Evolutionary conservation across 2,797 vertebrate genomes (phyloP).

Genomic region (Columba guinea): DNA sequence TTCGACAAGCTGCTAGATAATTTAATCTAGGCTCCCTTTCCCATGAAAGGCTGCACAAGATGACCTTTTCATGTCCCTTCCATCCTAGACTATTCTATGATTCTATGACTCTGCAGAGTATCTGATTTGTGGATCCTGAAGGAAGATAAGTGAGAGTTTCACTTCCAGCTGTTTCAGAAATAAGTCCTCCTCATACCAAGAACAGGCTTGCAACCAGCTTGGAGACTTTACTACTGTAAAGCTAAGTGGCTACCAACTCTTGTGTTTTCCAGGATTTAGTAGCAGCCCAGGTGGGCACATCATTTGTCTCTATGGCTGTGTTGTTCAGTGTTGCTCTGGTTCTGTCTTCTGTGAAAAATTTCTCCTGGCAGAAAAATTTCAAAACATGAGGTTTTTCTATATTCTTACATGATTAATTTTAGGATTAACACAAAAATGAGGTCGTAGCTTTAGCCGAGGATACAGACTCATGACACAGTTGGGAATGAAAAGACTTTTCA

Average conservation of each 20-base stretch:
- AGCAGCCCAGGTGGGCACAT: background rate
- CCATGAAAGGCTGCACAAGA: background rate
- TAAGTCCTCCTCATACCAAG: background rate
- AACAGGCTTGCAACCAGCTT: background rate
- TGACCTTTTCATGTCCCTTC: background rate
- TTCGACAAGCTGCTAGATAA: background rate
- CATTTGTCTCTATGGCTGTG: background rate
- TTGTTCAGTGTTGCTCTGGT: background rate
- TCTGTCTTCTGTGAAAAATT: background rate
- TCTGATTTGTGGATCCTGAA: background rate
- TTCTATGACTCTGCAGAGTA: background rate
- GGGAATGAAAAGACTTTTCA: background rate
- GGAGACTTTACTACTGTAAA: background rate
- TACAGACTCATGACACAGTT: background rate
- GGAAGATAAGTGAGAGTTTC: background rate
- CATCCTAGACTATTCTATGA: background rate
- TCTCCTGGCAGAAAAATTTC: background rate
- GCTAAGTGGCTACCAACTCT: background rate
- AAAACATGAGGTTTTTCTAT: background rate
- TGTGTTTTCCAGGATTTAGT: background rate
- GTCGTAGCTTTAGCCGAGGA: background rate
- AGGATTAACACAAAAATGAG: background rate
- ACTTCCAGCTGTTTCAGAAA: background rate
- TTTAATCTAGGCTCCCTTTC: background rate
- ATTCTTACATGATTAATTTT: background rate